A percentile compares a stretch with the other conserved stretches of the same genome.
These are phyloP conservation scores for Drosophila nr. perissopoda DNA, from an alignment of 2,888 invertebrate genomes.

Conservation along the genomic window DNA sequence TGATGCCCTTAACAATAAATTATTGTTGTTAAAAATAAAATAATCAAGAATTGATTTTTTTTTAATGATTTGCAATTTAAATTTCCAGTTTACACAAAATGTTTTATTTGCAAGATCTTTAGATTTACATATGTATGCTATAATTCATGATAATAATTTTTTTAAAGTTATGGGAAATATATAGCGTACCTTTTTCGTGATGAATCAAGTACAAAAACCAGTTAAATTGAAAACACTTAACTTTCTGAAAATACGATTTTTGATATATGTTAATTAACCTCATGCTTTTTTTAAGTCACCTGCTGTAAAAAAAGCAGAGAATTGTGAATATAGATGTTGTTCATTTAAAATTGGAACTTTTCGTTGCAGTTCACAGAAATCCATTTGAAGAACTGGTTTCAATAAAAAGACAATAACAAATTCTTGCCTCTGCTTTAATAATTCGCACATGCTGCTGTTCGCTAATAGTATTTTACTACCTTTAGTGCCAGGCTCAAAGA, in stretches of 20 bases:
- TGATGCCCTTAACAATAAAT: conserved; percentile 6
- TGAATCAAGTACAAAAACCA: neutral
- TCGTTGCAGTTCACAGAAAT: conserved; percentile 10
- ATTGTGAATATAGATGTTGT: conserved; percentile 11
- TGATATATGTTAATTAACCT: conserved; percentile 24
- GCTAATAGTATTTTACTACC: conserved; percentile 3
- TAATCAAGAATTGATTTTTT: neutral
- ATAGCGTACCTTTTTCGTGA: neutral
- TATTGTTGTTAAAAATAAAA: neutral
- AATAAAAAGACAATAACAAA: neutral
- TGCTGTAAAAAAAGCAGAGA: neutral
- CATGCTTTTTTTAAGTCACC: conserved; percentile 1
- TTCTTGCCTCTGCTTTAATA: neutral
- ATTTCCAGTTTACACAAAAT: neutral
- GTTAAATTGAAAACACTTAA: neutral
- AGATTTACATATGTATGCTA: neutral
- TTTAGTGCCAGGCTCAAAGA: conserved; percentile 59
- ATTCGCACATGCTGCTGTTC: conserved; percentile 4
- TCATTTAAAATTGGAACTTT: conserved; percentile 12
- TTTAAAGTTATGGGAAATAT: neutral
- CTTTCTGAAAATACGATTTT: neutral
- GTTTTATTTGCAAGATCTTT: neutral
- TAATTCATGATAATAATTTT: neutral
- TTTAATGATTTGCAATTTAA: neutral
- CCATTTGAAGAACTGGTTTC: conserved; percentile 13